Evolutionary conservation across 2,888 invertebrate genomes (phyloP).

Genomic region (Drosophila falleni): DNA sequence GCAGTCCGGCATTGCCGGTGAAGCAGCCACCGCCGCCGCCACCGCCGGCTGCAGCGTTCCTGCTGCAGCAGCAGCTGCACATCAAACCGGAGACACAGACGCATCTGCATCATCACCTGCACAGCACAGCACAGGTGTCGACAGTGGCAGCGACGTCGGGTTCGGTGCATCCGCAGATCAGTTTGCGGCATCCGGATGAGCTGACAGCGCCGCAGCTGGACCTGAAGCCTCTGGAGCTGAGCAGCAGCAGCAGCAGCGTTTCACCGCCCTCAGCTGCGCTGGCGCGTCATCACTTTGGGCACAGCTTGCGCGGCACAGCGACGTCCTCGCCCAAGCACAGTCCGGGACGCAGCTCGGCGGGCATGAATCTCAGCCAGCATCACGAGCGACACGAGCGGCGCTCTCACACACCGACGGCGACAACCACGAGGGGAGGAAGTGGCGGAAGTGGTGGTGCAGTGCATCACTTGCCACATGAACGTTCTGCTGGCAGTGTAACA

Average conservation of each 20-base stretch:
- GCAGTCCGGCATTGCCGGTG: constrained; percentile 67
- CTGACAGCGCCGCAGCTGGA: constrained; percentile 79
- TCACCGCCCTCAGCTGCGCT: constrained; percentile 58
- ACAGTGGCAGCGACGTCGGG: constrained; percentile 36
- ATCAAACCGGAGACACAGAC: constrained; percentile 83
- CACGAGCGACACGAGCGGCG: constrained; percentile 68
- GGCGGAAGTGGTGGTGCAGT: constrained; percentile 22
- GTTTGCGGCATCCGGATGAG: constrained; percentile 77
- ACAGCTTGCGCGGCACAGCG: constrained; percentile 55
- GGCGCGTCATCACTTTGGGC: constrained; percentile 66
- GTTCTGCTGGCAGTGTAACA: constrained; percentile 37
- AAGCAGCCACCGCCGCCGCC: constrained; percentile 58
- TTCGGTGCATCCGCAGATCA: constrained; percentile 68
- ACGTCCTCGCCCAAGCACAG: constrained; percentile 73
- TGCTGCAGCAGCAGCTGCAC: constrained; percentile 83
- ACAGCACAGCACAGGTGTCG: constrained; percentile 19
- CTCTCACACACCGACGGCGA: constrained; percentile 75
- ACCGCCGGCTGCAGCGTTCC: constrained; percentile 76
- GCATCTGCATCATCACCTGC: constrained; percentile 80
- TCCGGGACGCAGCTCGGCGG: constrained; percentile 63
- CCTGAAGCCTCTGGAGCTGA: constrained; percentile 70
- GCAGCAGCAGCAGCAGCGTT: constrained; percentile 49
- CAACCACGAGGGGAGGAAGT: constrained; percentile 55
- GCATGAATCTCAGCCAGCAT: constrained; percentile 78
- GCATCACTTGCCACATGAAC: constrained; percentile 52